Conservation (phyloP, 2,113 vertebrate genomes). For the Sprattus sprattus region DNA sequence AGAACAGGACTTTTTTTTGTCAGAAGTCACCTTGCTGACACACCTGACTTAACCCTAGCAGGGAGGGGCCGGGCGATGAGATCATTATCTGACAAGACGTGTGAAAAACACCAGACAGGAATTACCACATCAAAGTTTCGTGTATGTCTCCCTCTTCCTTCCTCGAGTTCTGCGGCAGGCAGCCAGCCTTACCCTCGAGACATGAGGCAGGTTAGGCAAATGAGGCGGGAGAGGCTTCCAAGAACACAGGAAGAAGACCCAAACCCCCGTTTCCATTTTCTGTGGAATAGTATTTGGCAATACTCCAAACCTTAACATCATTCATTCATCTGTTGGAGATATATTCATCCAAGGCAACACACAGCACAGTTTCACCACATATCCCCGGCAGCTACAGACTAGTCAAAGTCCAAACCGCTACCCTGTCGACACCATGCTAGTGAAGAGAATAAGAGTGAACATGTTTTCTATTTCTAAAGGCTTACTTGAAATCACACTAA, state of each 20-base stretch:
- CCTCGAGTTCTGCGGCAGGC: neutral
- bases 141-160: neutral
- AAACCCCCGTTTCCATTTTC: neutral
- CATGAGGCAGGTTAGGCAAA: neutral
- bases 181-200: neutral
- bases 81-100: neutral
- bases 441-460: neutral
- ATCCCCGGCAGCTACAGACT: neutral
- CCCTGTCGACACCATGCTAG: neutral
- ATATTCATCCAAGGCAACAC: neutral
- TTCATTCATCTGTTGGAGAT: neutral
- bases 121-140: neutral
- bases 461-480: neutral
- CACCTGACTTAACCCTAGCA: slow-evolving; percentile 1
- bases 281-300: neutral
- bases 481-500: neutral
- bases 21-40: neutral
- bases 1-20: neutral
- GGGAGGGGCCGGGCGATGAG: neutral
- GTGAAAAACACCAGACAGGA: neutral
- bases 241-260: neutral
- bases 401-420: neutral
- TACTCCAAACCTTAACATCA: neutral
- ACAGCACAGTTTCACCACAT: neutral
- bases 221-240: neutral